These are phyloP conservation scores for Drepanosiphum platanoidis DNA, from an alignment of 2,888 invertebrate species.

Conservation along the genomic window DNA sequence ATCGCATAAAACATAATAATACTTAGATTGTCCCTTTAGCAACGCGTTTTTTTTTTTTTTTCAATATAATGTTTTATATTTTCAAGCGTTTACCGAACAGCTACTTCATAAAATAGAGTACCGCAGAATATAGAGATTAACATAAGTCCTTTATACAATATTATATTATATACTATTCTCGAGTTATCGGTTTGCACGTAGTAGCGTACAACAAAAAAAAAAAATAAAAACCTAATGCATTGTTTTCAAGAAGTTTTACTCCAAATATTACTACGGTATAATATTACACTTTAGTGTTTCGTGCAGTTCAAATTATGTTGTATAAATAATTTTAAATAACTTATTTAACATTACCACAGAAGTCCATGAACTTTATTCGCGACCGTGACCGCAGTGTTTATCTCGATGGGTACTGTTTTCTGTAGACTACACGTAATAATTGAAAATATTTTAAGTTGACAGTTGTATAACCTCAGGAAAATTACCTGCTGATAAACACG, in stretches of 20 bases:
- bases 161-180: too few species aligned
- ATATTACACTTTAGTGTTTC: neutral
- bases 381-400: conserved; percentile 34
- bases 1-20: too few species aligned
- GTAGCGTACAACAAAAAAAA: too few species aligned
- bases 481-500: conserved; percentile 21
- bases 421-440: conserved; percentile 15
- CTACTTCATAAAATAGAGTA: too few species aligned
- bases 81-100: too few species aligned
- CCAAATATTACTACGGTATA: conserved; percentile 4
- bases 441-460: conserved; percentile 40
- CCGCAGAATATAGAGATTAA: too few species aligned
- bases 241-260: conserved; percentile 4
- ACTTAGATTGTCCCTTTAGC: too few species aligned
- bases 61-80: too few species aligned
- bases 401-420: conserved; percentile 15
- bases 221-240: conserved; percentile 2
- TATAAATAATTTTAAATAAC: conserved; percentile 31
- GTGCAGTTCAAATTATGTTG: conserved; percentile 11
- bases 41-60: too few species aligned
- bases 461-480: conserved; percentile 32
- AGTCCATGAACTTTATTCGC: conserved; percentile 13
- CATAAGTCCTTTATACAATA: too few species aligned
- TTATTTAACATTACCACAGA: conserved; percentile 13
- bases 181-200: too few species aligned